Base-by-base conservation (phyloP, 2,797 vertebrate genomes). In the Sebastes aleutianus region DNA sequence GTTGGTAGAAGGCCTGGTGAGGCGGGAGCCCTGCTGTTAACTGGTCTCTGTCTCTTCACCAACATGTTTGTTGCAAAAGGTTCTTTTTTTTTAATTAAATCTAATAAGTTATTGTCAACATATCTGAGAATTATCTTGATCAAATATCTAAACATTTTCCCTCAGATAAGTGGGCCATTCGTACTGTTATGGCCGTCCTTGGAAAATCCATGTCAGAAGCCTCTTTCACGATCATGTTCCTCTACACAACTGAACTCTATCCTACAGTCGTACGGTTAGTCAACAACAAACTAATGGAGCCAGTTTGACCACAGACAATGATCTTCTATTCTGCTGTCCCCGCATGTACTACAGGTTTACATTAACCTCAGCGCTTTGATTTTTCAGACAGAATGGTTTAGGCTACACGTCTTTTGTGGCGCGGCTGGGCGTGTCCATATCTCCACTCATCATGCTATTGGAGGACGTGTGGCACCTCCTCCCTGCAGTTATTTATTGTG, bases 231-330 rank as follows among this genome's bases (percentile, higher is more conserved):
- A 96, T 96, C 0, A 83, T 96, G 2, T 96, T 70, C 87, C 90
- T 99, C 85, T 98, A 93, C 89, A 96, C 96, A 7, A 95, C 96
- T 1, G 98, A 99, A 85, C 91, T 99, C 58, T 99, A 95, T 85
- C 98, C 98, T 13, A 99, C 97, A 0, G 95, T 98, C 1, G 87
- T 99, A 75, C 96, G 97, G 98, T 99, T 88, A 94, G 91, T 90
- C 27, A 67, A 9, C 8, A 72, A 64, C 29, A 63, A 20, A 66
- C 5, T 9, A n/a, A 13, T 43, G 6, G 5, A 36, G 1, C n/a
- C 7, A 20, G 12, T 43, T 47, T 76, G 11, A 78, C 9, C 3
- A 8, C 20, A 32, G 11, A 70, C n/a, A 69, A 80, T 76, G 0
- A 95, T 95, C 47, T 89, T 88, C 8, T 82, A 39, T 0, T 56